A percentile compares a stretch with the other conserved stretches of the same genome.
phyloP scores from a whole-genome alignment of 2,797 vertebrate genomes.

The Hafferia zeledoni region DNA sequence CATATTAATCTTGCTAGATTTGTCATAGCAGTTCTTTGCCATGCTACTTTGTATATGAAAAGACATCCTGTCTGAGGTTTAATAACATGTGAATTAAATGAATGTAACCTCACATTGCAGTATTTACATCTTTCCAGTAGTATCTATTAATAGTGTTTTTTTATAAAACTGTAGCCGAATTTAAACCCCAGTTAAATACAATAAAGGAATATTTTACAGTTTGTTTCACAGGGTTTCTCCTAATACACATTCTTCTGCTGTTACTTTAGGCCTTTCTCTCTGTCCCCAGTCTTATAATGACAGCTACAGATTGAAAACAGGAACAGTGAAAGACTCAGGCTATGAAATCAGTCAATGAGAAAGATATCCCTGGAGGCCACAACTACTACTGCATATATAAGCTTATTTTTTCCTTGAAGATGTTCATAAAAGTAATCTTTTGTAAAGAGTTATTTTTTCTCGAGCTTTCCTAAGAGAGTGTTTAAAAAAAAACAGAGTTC shows the following conservation, averaged over 20 bases:
- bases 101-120: not conserved
- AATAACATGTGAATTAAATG: not conserved
- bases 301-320: slow-evolving; percentile 63
- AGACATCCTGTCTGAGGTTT: not conserved
- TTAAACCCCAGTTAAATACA: not conserved
- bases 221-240: not conserved
- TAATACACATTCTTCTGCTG: slow-evolving; percentile 27
- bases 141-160: not conserved
- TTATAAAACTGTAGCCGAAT: not conserved
- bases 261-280: slow-evolving; percentile 57
- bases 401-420: slow-evolving; percentile 63
- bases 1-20: slow-evolving; percentile 2
- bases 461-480: slow-evolving; percentile 37
- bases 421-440: slow-evolving; percentile 63
- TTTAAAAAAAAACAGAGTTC: slow-evolving; percentile 51
- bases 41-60: not conserved
- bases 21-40: not conserved
- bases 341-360: slow-evolving; percentile 61
- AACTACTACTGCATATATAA: slow-evolving; percentile 52
- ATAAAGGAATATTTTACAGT: not conserved
- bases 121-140: not conserved
- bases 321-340: slow-evolving; percentile 62
- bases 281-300: slow-evolving; percentile 60
- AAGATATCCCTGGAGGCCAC: slow-evolving; percentile 32
- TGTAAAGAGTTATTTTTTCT: slow-evolving; percentile 34